Evolutionary conservation across 2,113 vertebrate species (phyloP), one percentile per base, ranked within the genome.

Genomic region (Carollia perspicillata): DNA sequence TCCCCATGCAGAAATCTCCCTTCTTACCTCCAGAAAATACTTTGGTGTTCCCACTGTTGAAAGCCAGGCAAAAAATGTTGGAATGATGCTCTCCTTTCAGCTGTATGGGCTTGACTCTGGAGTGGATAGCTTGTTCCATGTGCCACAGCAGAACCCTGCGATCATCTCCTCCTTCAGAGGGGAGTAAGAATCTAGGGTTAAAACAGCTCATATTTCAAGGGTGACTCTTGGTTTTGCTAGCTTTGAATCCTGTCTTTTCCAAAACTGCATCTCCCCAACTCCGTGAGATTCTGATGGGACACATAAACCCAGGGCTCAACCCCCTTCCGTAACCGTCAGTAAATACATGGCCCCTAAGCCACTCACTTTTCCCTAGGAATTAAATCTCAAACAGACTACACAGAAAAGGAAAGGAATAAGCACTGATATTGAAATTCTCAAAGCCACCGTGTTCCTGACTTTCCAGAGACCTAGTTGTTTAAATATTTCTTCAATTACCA

Each of bases 51-150:
- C 99, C 99, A 96, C 99, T 99, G 98, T 99, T 99, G 96, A 99
- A 99, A 93, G 99, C 99, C 16, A 99, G 98, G 94, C 99, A 99
- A 98, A 99, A 99, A 97, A 99, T 99, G 96, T 99, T 99, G 49
- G 99, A 99, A 95, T 99, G 99, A 97, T 99, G 99, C 47, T 99
- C 99, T 44, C 99, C 99, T 98, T 99, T 99, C 98, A 99, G 98
- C 63, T 99, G 99, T 91, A 99, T 96, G 22, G 99, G 99, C 95
- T 99, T 99, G 85, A 99, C 98, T 91, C 98, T 99, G 17, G 99
- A 98, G 49, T 99, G 99, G 97, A 99, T 99, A 87, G 99, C 99
- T 98, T 99, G 98, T 97, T 99, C 99, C 99, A 99, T 99, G 96
- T 99, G 98, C 99, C 99, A 99, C 78, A 99, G 98, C 30, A 99